A percentile compares a stretch with the other conserved stretches of the same genome.
These are phyloP conservation scores for Drosophila willistoni DNA, from an alignment of 1,140 invertebrate species.

Conservation along the genomic window DNA sequence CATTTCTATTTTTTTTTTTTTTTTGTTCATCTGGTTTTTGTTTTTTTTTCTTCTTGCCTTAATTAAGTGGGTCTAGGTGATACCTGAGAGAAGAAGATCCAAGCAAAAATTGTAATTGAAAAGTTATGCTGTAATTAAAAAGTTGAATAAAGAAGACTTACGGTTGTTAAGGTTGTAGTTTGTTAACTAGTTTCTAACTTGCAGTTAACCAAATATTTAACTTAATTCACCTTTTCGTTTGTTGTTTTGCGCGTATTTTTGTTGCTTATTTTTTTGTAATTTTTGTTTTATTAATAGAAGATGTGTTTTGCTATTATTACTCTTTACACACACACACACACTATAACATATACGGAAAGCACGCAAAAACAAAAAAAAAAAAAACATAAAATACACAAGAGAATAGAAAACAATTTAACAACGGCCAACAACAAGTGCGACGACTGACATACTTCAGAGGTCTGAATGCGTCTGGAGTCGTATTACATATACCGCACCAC, in stretches of 20 bases:
- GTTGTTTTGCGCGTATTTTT: slow-evolving; percentile 1
- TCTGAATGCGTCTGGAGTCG: slow-evolving; percentile 23
- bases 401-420: slow-evolving; percentile 15
- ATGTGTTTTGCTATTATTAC: slow-evolving; percentile 35
- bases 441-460: slow-evolving; percentile 17
- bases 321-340: slow-evolving; percentile 14
- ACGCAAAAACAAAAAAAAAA: neutral
- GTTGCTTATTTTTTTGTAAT: neutral
- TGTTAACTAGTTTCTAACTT: slow-evolving; percentile 18
- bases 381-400: neutral
- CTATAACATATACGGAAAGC: slow-evolving; percentile 19
- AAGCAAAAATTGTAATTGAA: slow-evolving; percentile 39
- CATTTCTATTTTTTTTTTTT: slow-evolving; percentile 24
- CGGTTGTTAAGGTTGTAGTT: slow-evolving; percentile 33
- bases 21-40: slow-evolving; percentile 43
- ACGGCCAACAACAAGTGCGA: slow-evolving; percentile 16
- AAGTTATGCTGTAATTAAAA: slow-evolving; percentile 57
- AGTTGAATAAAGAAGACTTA: slow-evolving; percentile 45
- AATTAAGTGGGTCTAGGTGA: slow-evolving; percentile 66
- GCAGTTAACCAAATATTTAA: slow-evolving; percentile 53
- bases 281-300: slow-evolving; percentile 55
- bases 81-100: neutral
- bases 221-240: slow-evolving; percentile 3
- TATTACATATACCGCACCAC: slow-evolving; percentile 16
- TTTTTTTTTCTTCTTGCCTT: slow-evolving; percentile 44